Evolutionary conservation across 2,888 invertebrate genomes (phyloP), one percentile per base, ranked within the genome.

Genomic region (Heliothis peltigera): DNA sequence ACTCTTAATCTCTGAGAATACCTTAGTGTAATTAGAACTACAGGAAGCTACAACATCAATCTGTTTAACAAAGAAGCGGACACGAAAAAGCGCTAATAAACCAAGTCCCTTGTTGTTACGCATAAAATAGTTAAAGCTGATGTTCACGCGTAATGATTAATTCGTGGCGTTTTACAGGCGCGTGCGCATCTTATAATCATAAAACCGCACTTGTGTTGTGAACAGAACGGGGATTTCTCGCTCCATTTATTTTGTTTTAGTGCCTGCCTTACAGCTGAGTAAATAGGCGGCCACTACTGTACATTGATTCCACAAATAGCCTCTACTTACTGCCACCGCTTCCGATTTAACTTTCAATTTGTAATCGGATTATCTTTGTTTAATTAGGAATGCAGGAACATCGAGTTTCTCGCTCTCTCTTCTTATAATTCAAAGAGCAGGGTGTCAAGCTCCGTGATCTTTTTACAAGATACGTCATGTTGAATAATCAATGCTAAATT

Each of bases 161-260:
- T 89, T 83, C 83, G 65, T 76, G 78, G 76, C 75, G 75, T 79
- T 80, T 81, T 77, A 80, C 79, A 77, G 80, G 85, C 84, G 86
- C 85, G 83, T 84, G 86, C 84, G 87, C 88, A 88, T 88, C 88
- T 89, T 86, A 88, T 89, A 87, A 87, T 89, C 89, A 84, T 91
- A 89, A 91, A 91, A 86, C 87, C 82, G 84, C 85, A 86, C 86
- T 87, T 86, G 82, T 82, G 84, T 82, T 75, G 75, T 65, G 75
- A 70, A 65, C 85, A 74, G 79, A 81, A 79, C 84, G 82, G 77
- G 82, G 83, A 89, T 90, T 91, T 90, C 89, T 87, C 87, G 88
- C 79, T 82, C 83, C 86, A 87, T 89, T 89, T 89, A 86, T 84
- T 87, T 83, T 87, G 84, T 87, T 89, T 89, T 88, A 89, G 75